Conservation (phyloP, 2,113 vertebrate genomes). For the Gasterosteus aculeatus region DNA sequence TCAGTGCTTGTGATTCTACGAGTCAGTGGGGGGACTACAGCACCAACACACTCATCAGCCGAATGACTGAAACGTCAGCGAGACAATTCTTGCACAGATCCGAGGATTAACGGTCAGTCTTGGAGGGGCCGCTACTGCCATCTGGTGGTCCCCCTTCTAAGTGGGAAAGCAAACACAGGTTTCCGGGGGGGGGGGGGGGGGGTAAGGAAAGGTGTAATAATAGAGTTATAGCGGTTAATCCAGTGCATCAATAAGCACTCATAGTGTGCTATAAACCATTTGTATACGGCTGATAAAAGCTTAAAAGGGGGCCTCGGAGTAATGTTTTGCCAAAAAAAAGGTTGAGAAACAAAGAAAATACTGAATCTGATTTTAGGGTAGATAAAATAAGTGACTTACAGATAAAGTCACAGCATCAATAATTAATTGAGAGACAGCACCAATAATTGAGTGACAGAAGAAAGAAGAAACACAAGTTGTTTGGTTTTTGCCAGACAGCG, state of each 20-base stretch:
- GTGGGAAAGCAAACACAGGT: background rate
- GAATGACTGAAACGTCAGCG: background rate
- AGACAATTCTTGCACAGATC: background rate
- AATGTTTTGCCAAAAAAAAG: background rate
- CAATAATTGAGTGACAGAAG: background rate
- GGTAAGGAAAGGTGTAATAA: background rate
- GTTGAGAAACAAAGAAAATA: background rate
- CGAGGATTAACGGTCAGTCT: background rate
- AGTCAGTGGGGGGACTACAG: background rate
- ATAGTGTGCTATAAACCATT: background rate
- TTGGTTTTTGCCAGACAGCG: slow-evolving; percentile 79
- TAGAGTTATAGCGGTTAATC: too few relatives aligned
- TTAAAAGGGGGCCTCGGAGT: background rate
- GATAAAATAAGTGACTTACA: background rate
- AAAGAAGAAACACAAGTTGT: slow-evolving; percentile 15
- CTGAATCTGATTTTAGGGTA: background rate
- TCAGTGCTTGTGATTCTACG: too few relatives aligned
- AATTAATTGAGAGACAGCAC: background rate
- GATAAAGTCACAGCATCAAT: too few relatives aligned
- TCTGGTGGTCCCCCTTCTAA: slow-evolving; percentile 31
- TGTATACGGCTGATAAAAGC: background rate
- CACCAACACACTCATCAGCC: background rate
- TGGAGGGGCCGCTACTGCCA: slow-evolving; percentile 46
- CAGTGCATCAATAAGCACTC: background rate
- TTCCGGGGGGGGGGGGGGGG: too few relatives aligned